Conservation (phyloP, 1,140 invertebrate species). For the Rhopalosiphum padi region DNA sequence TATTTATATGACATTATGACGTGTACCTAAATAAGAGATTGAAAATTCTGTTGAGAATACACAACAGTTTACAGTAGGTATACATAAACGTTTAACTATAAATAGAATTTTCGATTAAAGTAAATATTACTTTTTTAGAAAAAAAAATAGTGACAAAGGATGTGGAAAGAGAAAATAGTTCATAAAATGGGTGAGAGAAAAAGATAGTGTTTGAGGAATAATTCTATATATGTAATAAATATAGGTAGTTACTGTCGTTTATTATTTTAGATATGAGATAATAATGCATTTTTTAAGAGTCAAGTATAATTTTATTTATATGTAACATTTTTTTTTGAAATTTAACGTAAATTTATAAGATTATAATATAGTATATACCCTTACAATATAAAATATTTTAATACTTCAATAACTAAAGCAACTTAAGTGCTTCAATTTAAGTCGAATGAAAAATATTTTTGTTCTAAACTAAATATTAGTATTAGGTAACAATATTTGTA, state of each 20-base stretch:
- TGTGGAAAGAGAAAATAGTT: neutral
- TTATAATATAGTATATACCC: neutral
- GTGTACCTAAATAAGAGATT: constrained; percentile 1
- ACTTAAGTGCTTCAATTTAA: neutral
- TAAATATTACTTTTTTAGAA: constrained; percentile 27
- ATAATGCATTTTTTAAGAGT: neutral
- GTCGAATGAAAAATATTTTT: neutral
- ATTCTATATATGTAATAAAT: neutral
- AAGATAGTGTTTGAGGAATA: neutral
- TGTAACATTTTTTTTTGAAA: neutral
- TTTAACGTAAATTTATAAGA: neutral
- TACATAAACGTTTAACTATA: neutral
- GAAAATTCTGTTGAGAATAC: neutral
- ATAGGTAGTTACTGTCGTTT: neutral
- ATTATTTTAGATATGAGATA: neutral
- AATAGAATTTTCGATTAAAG: constrained; percentile 21
- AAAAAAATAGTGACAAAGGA: neutral
- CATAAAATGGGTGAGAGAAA: neutral
- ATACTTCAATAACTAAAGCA: neutral
- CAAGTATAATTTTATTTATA: neutral
- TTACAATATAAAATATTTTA: neutral
- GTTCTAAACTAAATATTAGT: neutral
- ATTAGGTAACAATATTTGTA: neutral
- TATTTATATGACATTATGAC: neutral
- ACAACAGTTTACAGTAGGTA: neutral